These are phyloP conservation scores for Sebastes hubbsi DNA, from an alignment of 2,797 vertebrate species.

Conservation along the genomic window DNA sequence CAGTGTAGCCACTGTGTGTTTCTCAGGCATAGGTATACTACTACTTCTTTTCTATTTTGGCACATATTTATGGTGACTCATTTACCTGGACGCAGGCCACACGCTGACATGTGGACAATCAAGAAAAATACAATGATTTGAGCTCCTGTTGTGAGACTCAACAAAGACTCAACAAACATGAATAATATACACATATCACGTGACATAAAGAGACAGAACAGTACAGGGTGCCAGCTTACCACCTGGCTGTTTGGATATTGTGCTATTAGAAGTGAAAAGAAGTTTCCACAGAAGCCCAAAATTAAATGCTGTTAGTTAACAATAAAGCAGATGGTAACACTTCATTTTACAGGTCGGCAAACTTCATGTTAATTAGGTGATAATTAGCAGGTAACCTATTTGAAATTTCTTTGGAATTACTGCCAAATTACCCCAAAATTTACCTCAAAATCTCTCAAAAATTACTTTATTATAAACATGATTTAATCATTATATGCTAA, in stretches of 20 bases:
- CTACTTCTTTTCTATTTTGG: slow-evolving; percentile 14
- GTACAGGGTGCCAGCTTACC: background rate
- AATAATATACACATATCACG: background rate
- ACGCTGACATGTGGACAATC: slow-evolving; percentile 20
- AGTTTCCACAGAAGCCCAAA: too few species aligned
- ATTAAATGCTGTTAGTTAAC: too few species aligned
- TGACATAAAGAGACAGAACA: background rate
- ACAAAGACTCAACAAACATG: background rate
- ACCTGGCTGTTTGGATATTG: background rate
- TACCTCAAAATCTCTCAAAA: too few species aligned
- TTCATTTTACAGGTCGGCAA: too few species aligned
- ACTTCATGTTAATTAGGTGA: too few species aligned
- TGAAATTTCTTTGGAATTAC: too few species aligned
- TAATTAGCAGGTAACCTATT: too few species aligned
- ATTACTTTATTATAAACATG: too few species aligned
- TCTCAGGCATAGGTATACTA: background rate
- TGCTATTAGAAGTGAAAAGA: background rate
- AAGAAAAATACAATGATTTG: background rate
- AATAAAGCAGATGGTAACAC: too few species aligned
- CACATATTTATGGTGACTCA: slow-evolving; percentile 5
- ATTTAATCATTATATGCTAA: too few species aligned
- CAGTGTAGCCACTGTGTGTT: background rate
- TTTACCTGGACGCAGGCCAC: slow-evolving; percentile 20
- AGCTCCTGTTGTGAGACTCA: slow-evolving; percentile 8
- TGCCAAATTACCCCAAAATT: too few species aligned